Evolutionary conservation across 2,113 vertebrate species (phyloP).

Genomic region (Chitala chitala): DNA sequence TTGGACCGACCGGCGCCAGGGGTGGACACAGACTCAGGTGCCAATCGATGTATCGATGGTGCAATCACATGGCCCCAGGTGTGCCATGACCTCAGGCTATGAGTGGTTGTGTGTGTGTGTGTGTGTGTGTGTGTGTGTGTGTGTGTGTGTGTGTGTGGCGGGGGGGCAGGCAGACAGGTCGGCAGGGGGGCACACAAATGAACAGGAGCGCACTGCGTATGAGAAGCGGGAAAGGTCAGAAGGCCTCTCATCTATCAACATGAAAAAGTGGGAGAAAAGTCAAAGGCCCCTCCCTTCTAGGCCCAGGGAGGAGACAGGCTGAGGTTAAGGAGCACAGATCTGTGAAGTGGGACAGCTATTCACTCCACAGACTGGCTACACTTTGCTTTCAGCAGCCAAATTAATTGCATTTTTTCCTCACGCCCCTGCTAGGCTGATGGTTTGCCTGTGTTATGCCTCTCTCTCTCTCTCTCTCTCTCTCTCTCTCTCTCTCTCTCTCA

Average conservation of each 20-base stretch:
- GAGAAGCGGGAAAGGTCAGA: conserved; percentile 32
- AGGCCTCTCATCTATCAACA: conserved; percentile 14
- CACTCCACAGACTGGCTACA: background rate
- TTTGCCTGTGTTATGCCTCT: background rate
- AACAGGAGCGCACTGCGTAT: background rate
- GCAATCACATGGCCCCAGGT: conserved; percentile 56
- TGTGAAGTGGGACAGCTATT: background rate
- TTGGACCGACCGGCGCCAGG: conserved; percentile 56
- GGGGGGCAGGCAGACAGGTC: no score
- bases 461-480: no score
- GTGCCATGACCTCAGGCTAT: conserved; percentile 16
- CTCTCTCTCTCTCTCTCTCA: no score
- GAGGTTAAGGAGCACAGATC: background rate
- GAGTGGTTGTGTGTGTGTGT: no score
- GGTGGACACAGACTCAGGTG: conserved; percentile 44
- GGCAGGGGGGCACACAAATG: no score
- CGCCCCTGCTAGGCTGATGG: background rate
- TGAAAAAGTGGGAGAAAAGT: background rate
- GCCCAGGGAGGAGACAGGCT: background rate
- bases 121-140: no score
- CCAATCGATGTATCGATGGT: conserved; percentile 59
- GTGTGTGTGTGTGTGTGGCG: no score
- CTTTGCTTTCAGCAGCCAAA: conserved; percentile 2
- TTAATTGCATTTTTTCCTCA: background rate
- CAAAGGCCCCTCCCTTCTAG: background rate